These are phyloP conservation scores for Chromobotia macracanthus DNA, from an alignment of 2,797 vertebrate species.

Conservation along the genomic window DNA sequence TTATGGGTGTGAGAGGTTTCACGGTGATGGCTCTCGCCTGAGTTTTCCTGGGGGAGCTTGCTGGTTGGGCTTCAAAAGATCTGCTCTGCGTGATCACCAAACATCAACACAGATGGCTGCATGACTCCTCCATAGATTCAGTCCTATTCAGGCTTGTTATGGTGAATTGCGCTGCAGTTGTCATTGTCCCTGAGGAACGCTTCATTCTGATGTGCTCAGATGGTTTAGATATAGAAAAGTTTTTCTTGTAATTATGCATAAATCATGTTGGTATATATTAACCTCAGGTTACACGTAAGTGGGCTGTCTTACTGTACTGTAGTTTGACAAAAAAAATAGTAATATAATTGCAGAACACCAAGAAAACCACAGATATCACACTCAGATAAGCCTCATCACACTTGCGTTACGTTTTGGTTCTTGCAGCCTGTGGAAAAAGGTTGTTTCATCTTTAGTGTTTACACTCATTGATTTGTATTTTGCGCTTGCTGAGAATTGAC, in stretches of 20 bases:
- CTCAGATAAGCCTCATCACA: too few relatives aligned
- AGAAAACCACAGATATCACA: too few relatives aligned
- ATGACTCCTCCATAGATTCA: neutral
- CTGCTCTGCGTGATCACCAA: neutral
- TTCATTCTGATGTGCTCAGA: neutral
- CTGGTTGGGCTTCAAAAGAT: conserved; percentile 6
- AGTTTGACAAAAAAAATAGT: too few relatives aligned
- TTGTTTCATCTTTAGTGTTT: conserved; percentile 7
- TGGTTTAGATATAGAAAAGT: neutral
- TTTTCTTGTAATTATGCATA: conserved; percentile 29
- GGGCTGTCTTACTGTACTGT: too few relatives aligned
- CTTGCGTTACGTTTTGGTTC: too few relatives aligned
- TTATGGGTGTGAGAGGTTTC: conserved; percentile 11
- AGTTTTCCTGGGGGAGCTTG: conserved; percentile 1
- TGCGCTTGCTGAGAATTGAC: conserved; percentile 10
- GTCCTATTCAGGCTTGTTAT: conserved; percentile 20
- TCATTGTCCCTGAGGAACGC: neutral
- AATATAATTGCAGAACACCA: too few relatives aligned
- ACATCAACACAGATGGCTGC: conserved; percentile 22
- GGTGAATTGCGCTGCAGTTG: neutral
- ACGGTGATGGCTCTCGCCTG: neutral
- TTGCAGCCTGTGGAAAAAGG: neutral
- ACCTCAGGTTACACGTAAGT: too few relatives aligned
- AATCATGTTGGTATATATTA: neutral
- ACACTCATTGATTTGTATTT: conserved; percentile 34